Evolutionary conservation across 2,888 invertebrate genomes (phyloP), one percentile per base, ranked within the genome.

Genomic region (Mystacides longicornis): DNA sequence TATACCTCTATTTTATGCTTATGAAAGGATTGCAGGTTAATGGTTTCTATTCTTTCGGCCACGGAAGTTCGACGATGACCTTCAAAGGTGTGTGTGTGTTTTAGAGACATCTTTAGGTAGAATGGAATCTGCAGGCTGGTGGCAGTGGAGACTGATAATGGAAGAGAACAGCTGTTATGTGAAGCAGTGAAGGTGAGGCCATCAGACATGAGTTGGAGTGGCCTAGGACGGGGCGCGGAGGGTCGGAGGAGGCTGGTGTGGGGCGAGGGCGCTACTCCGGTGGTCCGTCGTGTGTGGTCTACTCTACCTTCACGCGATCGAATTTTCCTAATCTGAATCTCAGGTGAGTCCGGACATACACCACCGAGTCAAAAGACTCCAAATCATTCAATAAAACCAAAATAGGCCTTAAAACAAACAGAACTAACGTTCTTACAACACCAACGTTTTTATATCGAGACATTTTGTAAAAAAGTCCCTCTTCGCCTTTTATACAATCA

Each of bases 261-360:
- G 22, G 51, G 37, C 18, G 42, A 22, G 42, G 51, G 20, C 20
- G 31, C 48, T 45, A 52, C 52, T 57, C 21, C 57, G 69, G 71
- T 70, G 70, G 68, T 67, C 59, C 71, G 63, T 69, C 71, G 71
- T 72, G 71, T 71, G 71, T 71, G 71, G 71, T 68, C 64, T 56
- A 37, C 33, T 47, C 23, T 42, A 52, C 57, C 55, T 60, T 60
- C 60, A 60, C 60, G 60, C 60, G 56, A 58, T 58, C 60, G 58
- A 58, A 60, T 60, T 60, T 60, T 60, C 60, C 60, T 60, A 60
- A 60, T 60, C 57, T 37, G 37, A 37, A 37, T 37, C 37, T 56
- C 58, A 18, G 49, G 33, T 43, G 52, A 49, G 31, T 14, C 14
- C 31, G 31, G n/a, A 37, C 37, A 14, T n/a, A 37, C 4, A 37